phyloP scores from a whole-genome alignment of 2,113 vertebrate species.

The Grantiella picta region DNA sequence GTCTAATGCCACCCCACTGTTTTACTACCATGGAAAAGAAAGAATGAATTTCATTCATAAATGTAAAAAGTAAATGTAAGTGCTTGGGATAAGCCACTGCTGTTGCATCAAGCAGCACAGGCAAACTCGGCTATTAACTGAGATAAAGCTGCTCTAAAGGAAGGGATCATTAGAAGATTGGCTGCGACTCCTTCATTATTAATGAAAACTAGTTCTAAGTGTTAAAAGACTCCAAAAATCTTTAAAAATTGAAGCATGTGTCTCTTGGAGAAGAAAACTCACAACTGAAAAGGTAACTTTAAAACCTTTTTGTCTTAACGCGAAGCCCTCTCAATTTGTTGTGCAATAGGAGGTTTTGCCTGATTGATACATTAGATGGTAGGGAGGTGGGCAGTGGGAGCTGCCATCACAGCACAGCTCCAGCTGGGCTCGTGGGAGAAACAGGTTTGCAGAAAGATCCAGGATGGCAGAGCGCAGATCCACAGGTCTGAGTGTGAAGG shows the following conservation, averaged over 20 bases:
- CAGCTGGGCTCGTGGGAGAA: background rate
- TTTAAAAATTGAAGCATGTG: background rate
- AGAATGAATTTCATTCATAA: background rate
- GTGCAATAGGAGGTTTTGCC: background rate
- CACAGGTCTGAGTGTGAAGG: rapidly evolving
- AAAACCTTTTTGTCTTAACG: background rate
- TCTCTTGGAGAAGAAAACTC: background rate
- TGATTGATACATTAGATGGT: background rate
- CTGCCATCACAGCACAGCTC: background rate
- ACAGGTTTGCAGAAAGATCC: background rate
- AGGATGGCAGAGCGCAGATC: rapidly evolving
- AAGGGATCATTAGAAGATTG: background rate
- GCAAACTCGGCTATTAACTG: background rate
- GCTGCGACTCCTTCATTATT: background rate
- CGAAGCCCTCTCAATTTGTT: background rate
- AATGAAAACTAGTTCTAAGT: background rate
- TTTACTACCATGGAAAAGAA: background rate
- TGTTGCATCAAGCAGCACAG: background rate
- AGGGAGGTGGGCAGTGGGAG: background rate
- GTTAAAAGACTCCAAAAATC: background rate
- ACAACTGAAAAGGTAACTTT: background rate
- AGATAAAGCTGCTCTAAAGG: background rate
- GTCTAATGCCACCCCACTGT: background rate
- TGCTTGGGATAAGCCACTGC: background rate
- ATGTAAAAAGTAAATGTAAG: background rate